A percentile compares a stretch with the other conserved stretches of the same genome.
phyloP scores from a whole-genome alignment of 2,797 vertebrate genomes.

The Chrysocyon brachyurus region DNA sequence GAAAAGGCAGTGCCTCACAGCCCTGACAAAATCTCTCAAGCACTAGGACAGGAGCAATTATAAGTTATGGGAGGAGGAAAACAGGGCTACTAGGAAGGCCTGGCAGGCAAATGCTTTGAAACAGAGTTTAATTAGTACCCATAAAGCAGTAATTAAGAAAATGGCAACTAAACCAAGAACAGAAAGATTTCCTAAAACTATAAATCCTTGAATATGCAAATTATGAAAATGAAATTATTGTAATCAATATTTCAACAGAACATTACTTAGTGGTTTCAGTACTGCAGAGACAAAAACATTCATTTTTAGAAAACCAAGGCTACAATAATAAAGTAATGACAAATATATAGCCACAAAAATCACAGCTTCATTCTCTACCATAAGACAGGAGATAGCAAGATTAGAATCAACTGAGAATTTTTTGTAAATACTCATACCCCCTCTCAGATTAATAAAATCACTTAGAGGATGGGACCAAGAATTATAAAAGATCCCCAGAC shows the following conservation, averaged over 20 bases:
- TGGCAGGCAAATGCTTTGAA: neutral
- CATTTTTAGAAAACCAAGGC: slow-evolving; percentile 50
- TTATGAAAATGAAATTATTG: slow-evolving; percentile 70
- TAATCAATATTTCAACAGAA: slow-evolving; percentile 69
- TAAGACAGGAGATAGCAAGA: neutral
- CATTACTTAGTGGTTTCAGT: slow-evolving; percentile 52
- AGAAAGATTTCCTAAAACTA: slow-evolving; percentile 58
- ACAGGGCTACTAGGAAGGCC: neutral
- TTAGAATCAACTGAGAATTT: neutral
- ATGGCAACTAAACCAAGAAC: slow-evolving; percentile 53
- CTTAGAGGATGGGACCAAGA: neutral
- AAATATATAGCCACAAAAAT: neutral
- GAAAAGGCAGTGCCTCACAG: neutral
- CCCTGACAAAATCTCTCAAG: neutral
- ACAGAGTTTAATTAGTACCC: slow-evolving; percentile 49
- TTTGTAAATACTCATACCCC: neutral
- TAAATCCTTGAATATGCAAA: slow-evolving; percentile 50
- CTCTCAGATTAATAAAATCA: neutral
- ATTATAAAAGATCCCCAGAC: neutral
- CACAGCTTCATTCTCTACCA: neutral
- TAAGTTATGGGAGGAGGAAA: fast-evolving
- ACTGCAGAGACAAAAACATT: slow-evolving; percentile 47
- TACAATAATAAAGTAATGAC: slow-evolving; percentile 34
- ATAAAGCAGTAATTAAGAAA: slow-evolving; percentile 67
- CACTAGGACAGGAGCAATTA: neutral